Evolutionary conservation across 2,797 vertebrate genomes (phyloP).

Genomic region (Spinus pinus): DNA sequence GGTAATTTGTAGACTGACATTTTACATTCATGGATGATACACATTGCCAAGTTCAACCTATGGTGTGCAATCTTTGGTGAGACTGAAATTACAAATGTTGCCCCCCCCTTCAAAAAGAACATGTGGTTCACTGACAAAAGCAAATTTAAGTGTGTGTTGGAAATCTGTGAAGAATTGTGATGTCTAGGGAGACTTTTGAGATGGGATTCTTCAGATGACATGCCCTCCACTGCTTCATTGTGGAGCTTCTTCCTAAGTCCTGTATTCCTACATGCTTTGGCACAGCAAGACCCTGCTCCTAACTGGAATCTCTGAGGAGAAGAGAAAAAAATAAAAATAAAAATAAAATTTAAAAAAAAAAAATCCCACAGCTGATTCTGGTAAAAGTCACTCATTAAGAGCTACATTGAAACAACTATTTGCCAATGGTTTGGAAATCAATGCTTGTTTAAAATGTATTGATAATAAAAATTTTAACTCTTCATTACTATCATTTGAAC

Average conservation of each 20-base stretch:
- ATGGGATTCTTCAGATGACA: neutral
- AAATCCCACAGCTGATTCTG: neutral
- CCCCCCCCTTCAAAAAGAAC: neutral
- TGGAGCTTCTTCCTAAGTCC: neutral
- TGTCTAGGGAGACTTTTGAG: neutral
- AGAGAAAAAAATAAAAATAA: neutral
- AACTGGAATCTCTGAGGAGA: neutral
- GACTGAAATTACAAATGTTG: neutral
- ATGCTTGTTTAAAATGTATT: slow-evolving; percentile 1
- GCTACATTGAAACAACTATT: neutral
- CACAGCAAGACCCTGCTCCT: neutral
- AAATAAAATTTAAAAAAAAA: neutral
- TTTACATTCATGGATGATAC: neutral
- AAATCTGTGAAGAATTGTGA: neutral
- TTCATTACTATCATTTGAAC: neutral
- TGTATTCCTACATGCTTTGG: neutral
- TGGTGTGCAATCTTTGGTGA: neutral
- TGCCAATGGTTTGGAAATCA: slow-evolving; percentile 12
- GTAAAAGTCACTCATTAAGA: neutral
- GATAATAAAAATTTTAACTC: slow-evolving; percentile 2
- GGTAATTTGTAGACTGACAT: slow-evolving; percentile 13
- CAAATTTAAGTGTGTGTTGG: neutral
- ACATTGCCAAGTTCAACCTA: neutral
- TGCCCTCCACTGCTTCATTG: neutral
- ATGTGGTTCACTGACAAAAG: neutral